These are phyloP conservation scores for Muraenolepis orangiensis DNA, from an alignment of 2,797 vertebrate species.

Conservation along the genomic window DNA sequence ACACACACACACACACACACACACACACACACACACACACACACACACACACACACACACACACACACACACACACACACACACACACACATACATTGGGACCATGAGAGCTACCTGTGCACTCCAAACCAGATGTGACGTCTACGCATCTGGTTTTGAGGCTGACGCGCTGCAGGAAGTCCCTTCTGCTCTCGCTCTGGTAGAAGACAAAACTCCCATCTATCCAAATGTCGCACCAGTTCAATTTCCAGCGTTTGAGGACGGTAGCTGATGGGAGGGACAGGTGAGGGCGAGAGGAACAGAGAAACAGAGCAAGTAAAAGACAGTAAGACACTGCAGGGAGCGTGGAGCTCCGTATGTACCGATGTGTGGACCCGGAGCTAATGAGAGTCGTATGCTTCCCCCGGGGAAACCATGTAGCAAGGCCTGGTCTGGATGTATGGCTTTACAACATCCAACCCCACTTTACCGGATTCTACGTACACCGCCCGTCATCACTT, in stretches of 20 bases:
- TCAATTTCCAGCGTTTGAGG: slow-evolving; percentile 90
- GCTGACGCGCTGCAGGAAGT: slow-evolving; percentile 80
- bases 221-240: slow-evolving; percentile 95
- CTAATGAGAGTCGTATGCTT: too few species aligned
- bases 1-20: background rate
- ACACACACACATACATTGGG: background rate
- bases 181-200: slow-evolving; percentile 77
- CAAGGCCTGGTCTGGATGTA: background rate
- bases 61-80: background rate
- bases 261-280: slow-evolving; percentile 75
- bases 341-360: background rate
- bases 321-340: background rate
- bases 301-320: too few species aligned
- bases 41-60: background rate
- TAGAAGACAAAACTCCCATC: slow-evolving; percentile 91
- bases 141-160: slow-evolving; percentile 79
- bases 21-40: background rate
- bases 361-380: background rate
- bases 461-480: background rate
- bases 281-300: too few species aligned
- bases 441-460: background rate
- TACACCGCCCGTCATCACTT: background rate
- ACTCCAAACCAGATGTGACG: slow-evolving; percentile 82
- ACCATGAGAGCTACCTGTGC: slow-evolving; percentile 71
- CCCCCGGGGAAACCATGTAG: too few species aligned